Evolutionary conservation across 1,140 invertebrate genomes (phyloP), one percentile per base, ranked within the genome.

Genomic region (Drosophila simulans): DNA sequence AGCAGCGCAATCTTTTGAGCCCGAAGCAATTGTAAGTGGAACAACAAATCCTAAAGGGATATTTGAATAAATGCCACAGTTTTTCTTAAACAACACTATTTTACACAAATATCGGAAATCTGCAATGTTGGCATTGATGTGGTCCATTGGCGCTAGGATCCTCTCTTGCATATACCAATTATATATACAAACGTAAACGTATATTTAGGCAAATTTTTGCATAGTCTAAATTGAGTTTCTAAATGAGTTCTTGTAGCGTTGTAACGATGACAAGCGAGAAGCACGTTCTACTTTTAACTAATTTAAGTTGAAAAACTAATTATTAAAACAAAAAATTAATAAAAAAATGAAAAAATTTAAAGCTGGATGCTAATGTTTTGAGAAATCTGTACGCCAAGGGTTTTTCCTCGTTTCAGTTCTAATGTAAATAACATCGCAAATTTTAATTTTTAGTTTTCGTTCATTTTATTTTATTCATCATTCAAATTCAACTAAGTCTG

Each of bases 401-500:
- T 7, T 8, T 8, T 31, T 31, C n/a, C n/a, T 7, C 27, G 7
- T 31, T 31, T 31, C 7, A 8, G 27, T 31, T 8, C 8, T 7
- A 10, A 31, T 3, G 27, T 31, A 31, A 31, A 31, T 27, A 31
- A 8, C 27, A 10, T 8, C 8, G 31, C 8, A 31, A 31, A 31
- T 31, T 3, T 31, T 1, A 31, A 31, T 13, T 1, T 75, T 49
- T 35, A 37, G 51, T 76, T 66, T 40, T 66, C 46, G 51, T 68
- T 76, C 39, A 31, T 77, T 77, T 77, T 64, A 72, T 63, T 77
- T 43, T 72, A 70, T 62, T 78, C 45, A 42, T 57, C 53, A 53
- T 79, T 72, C 37, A 71, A 82, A 68, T 73, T 56, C 59, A 80
- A 80, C 81, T 86, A 80, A 88, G 70, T 83, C 77, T 64, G 60